Conservation (phyloP, 2,888 invertebrate species). For the Phragmatobia fuliginosa region DNA sequence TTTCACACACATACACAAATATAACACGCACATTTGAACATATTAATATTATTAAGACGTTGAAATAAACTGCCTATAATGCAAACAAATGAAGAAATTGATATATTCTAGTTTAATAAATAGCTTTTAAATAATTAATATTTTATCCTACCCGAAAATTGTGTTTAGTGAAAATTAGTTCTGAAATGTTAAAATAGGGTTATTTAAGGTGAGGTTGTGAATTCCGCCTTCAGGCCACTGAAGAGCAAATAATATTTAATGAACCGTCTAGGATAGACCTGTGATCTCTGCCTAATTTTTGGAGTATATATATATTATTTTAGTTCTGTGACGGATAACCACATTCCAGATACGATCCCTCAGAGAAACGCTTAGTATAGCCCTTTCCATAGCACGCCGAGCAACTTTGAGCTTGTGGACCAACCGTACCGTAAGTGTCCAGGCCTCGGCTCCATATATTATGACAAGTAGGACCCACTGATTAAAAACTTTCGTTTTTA, state of each 20-base stretch:
- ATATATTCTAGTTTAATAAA: not conserved
- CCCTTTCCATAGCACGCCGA: too few relatives aligned
- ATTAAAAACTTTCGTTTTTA: too few relatives aligned
- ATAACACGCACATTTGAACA: not conserved
- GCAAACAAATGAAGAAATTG: not conserved
- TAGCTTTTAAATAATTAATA: not conserved
- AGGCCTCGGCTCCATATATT: too few relatives aligned
- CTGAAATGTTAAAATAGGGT: not conserved
- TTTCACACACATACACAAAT: not conserved
- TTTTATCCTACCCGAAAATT: not conserved
- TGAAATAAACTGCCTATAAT: not conserved
- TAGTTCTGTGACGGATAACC: too few relatives aligned
- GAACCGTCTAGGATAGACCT: not conserved
- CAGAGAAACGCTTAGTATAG: too few relatives aligned
- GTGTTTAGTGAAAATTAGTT: not conserved
- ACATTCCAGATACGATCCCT: too few relatives aligned
- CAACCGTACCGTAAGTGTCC: too few relatives aligned
- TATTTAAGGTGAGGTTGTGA: not conserved
- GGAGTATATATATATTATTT: too few relatives aligned
- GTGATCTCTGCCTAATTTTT: not conserved
- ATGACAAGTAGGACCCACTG: too few relatives aligned
- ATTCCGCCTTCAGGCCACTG: not conserved
- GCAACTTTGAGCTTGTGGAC: too few relatives aligned
- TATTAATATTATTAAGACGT: not conserved
- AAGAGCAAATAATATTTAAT: not conserved